Percentiles rank a stretch among this genome's conserved stretches.
phyloP scores from a whole-genome alignment of 2,888 invertebrate genomes.

The Stomorhina lunata region DNA sequence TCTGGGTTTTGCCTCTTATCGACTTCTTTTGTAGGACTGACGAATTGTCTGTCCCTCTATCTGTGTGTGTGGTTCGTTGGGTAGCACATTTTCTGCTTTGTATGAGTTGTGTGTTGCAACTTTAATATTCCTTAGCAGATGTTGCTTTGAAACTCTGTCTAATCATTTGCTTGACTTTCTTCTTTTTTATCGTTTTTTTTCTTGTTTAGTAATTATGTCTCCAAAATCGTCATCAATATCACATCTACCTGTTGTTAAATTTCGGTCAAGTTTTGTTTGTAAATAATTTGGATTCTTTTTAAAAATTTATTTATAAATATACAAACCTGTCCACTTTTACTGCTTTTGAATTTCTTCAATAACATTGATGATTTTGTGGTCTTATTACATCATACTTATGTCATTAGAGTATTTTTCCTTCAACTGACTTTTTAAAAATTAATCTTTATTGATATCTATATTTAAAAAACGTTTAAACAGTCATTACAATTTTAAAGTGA shows the following conservation, averaged over 20 bases:
- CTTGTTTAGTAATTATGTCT: conserved; percentile 49
- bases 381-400: conserved; percentile 49
- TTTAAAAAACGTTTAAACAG: conserved; percentile 32
- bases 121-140: conserved; percentile 43
- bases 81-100: not conserved
- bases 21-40: conserved; percentile 23
- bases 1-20: conserved; percentile 24
- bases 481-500: conserved; percentile 4
- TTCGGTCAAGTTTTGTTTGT: not conserved
- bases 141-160: not conserved
- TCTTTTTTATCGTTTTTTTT: not conserved
- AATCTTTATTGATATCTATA: conserved; percentile 40
- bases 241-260: conserved; percentile 5
- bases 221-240: conserved; percentile 32
- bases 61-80: not conserved
- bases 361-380: conserved; percentile 13
- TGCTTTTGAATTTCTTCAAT: conserved; percentile 1
- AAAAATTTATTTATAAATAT: conserved; percentile 14
- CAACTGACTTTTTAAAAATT: not conserved
- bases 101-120: not conserved
- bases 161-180: not conserved
- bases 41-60: conserved; percentile 1
- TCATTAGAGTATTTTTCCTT: conserved; percentile 38
- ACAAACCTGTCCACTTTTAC: not conserved
- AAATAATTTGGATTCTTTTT: not conserved